These are phyloP conservation scores for Trachelus stipa DNA, from an alignment of 2,888 invertebrate species.

Conservation along the genomic window DNA sequence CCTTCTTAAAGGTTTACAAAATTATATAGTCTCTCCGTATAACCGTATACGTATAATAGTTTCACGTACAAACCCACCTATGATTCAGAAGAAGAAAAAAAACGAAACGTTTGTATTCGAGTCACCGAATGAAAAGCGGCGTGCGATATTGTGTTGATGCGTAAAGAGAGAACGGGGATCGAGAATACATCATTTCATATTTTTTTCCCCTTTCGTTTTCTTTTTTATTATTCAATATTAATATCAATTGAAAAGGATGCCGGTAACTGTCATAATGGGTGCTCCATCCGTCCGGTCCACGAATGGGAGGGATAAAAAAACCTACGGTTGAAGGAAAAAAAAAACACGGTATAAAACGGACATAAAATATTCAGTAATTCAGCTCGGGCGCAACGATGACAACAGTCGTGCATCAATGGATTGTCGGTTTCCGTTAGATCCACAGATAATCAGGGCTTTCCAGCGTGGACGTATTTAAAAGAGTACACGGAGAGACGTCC, in stretches of 20 bases:
- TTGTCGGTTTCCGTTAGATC: constrained; percentile 57
- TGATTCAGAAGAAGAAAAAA: no score
- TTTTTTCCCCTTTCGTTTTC: constrained; percentile 21
- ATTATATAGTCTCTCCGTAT: no score
- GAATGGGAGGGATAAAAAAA: constrained; percentile 27
- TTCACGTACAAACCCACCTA: no score
- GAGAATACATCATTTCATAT: no score
- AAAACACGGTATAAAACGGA: constrained; percentile 25
- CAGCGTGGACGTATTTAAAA: constrained; percentile 20
- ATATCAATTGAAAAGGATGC: constrained; percentile 43
- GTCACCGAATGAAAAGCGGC: no score
- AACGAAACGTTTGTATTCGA: no score
- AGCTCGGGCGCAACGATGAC: constrained; percentile 31
- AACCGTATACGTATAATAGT: no score
- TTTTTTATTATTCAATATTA: constrained; percentile 38
- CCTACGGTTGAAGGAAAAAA: background rate
- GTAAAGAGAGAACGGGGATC: no score
- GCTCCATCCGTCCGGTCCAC: constrained; percentile 44
- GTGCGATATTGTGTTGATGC: no score
- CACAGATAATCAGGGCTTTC: constrained; percentile 46
- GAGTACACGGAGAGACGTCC: constrained; percentile 11
- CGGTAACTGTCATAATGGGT: constrained; percentile 39
- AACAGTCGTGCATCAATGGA: constrained; percentile 52
- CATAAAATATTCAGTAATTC: constrained; percentile 44
- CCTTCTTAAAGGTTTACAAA: no score